These are phyloP conservation scores for Girardinus metallicus DNA, from an alignment of 2,797 vertebrate species.

Conservation along the genomic window DNA sequence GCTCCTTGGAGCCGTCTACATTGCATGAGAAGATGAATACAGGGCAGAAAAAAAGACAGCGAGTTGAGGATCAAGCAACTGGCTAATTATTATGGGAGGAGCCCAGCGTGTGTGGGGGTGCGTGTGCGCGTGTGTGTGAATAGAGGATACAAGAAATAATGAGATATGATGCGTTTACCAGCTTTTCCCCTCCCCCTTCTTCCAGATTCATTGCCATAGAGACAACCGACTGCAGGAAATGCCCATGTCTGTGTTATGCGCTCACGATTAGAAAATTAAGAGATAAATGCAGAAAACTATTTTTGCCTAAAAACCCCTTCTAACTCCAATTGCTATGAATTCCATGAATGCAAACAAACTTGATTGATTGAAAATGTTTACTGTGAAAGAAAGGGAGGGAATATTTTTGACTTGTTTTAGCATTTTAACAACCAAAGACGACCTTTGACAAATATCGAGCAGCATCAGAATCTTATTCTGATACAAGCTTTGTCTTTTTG, in stretches of 20 bases:
- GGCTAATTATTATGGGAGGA: constrained; percentile 15
- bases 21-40: constrained; percentile 54
- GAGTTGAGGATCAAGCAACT: constrained; percentile 29
- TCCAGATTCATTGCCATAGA: constrained; percentile 58
- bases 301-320: not conserved
- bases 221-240: constrained; percentile 56
- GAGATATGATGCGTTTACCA: constrained; percentile 24
- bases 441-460: not conserved
- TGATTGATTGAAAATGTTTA: too few relatives aligned
- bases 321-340: not conserved
- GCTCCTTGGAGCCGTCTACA: constrained; percentile 4
- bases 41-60: constrained; percentile 15
- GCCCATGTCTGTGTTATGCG: constrained; percentile 22
- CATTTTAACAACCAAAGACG: not conserved
- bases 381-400: not conserved
- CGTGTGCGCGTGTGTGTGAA: not conserved
- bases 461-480: not conserved
- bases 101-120: not conserved
- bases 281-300: not conserved
- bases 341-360: constrained; percentile 7
- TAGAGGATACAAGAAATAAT: constrained; percentile 33
- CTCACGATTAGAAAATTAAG: constrained; percentile 11
- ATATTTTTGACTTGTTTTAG: not conserved
- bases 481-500: not conserved
- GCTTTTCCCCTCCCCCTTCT: constrained; percentile 14